Base-by-base conservation (phyloP, 2,888 invertebrate species). In the Spodoptera exigua region DNA sequence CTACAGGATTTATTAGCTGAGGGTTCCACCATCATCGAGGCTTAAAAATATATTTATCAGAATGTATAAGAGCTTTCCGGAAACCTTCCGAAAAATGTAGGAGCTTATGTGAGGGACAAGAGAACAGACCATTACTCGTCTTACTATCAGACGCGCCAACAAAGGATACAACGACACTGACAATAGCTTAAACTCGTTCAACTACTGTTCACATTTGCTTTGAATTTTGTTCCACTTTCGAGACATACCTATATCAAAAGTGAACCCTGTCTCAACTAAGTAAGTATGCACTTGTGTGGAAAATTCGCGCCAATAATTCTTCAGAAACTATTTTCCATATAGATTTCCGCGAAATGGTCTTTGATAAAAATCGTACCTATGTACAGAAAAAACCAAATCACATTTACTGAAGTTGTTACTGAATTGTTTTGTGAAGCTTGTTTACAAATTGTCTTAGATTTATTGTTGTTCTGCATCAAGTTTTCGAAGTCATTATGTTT, bases 71-170 rank as follows among this genome's bases (percentile, higher is more conserved):
- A 32, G 32, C 35, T 17, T 68, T 48, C 41, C 18, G 45, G 40
- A 46, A 59, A 61, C 53, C 39, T 43, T 18, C 37, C 43, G 39
- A 54, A 60, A 69, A 63, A 78, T 66, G 55, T 70, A 53, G 70
- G 55, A 54, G 62, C 61, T 70, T 74, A 70, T 67, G 61, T 65
- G 62, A 63, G 43, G 70, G 67, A 78, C 76, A 66, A 64, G 62
- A 61, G 70, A 70, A 62, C 57, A 73, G 70, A 60, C 73, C 73
- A 76, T 76, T 76, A 78, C 73, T 78, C 63, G 58, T 47, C 69
- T 68, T 62, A 66, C 62, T 75, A 78, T 78, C 76, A 70, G 67
- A 67, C 70, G 52, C 58, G 60, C 63, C 64, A 70, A 78, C 76
- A 78, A 76, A 76, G 62, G 67, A 70, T 59, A 78, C 67, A 70